Evolutionary conservation across 2,888 invertebrate species (phyloP).

Genomic region (Smittia sp.): DNA sequence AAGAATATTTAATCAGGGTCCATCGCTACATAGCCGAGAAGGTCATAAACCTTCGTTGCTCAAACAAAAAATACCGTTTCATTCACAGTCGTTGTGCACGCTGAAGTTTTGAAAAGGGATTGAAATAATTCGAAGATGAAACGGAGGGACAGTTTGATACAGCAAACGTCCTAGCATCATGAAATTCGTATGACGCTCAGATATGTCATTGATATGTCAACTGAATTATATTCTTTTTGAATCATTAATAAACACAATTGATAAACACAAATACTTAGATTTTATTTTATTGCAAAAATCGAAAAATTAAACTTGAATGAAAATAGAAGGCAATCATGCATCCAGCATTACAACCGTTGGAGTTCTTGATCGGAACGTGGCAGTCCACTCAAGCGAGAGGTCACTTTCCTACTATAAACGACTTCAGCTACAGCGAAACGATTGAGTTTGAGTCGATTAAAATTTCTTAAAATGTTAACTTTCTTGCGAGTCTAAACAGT

Average conservation of each 20-base stretch:
- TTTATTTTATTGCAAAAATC: no score
- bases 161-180: no score
- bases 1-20: not conserved
- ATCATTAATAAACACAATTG: no score
- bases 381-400: constrained; percentile 56
- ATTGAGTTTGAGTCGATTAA: constrained; percentile 55
- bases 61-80: not conserved
- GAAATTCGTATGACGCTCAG: no score
- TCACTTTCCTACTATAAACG: constrained; percentile 58
- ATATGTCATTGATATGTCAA: no score
- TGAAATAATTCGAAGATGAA: not conserved
- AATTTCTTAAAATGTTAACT: no score
- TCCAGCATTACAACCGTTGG: constrained; percentile 44
- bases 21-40: not conserved
- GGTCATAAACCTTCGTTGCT: not conserved
- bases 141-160: not conserved
- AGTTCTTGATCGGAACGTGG: constrained; percentile 57
- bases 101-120: not conserved
- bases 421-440: constrained; percentile 60
- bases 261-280: no score
- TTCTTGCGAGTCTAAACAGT: no score
- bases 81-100: not conserved
- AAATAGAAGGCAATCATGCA: constrained; percentile 38
- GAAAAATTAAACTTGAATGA: not conserved
- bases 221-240: no score